Evolutionary conservation across 2,113 vertebrate species (phyloP).

Genomic region (Meleagris gallopavo): DNA sequence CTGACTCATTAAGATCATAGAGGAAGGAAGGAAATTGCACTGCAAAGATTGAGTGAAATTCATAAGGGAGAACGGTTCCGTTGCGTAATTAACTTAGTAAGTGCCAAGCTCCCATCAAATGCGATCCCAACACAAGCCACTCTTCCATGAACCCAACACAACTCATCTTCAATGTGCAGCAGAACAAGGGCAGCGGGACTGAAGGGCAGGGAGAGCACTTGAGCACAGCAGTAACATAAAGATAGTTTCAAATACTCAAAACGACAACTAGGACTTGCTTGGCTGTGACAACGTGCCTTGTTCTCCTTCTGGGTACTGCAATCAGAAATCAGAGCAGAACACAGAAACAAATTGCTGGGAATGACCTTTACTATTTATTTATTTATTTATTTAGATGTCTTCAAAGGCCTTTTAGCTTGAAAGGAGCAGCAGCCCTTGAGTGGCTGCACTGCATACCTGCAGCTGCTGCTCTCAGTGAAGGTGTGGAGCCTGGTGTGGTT

Average conservation of each 20-base stretch:
- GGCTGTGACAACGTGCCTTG: not conserved
- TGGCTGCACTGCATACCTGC: not conserved
- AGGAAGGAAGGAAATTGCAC: conserved; percentile 24
- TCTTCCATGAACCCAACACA: not conserved
- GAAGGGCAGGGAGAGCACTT: not conserved
- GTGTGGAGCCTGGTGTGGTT: rapidly evolving
- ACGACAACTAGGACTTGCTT: rapidly evolving
- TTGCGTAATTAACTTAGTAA: conserved; percentile 39
- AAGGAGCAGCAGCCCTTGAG: not conserved
- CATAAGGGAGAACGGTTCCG: conserved; percentile 24
- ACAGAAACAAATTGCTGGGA: not conserved
- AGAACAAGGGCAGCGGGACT: not conserved
- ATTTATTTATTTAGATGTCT: not conserved
- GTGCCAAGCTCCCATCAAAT: not conserved
- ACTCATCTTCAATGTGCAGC: not conserved
- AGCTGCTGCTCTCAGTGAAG: not conserved
- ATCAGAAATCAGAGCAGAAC: not conserved
- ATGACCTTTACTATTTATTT: not conserved
- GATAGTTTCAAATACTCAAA: not conserved
- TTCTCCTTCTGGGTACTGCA: not conserved
- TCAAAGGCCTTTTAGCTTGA: not conserved
- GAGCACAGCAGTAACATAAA: not conserved
- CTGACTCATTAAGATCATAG: conserved; percentile 46
- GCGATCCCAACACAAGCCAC: not conserved
- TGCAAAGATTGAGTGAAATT: not conserved